Evolutionary conservation across 2,113 vertebrate genomes (phyloP).

Genomic region (Amazona guildingii): DNA sequence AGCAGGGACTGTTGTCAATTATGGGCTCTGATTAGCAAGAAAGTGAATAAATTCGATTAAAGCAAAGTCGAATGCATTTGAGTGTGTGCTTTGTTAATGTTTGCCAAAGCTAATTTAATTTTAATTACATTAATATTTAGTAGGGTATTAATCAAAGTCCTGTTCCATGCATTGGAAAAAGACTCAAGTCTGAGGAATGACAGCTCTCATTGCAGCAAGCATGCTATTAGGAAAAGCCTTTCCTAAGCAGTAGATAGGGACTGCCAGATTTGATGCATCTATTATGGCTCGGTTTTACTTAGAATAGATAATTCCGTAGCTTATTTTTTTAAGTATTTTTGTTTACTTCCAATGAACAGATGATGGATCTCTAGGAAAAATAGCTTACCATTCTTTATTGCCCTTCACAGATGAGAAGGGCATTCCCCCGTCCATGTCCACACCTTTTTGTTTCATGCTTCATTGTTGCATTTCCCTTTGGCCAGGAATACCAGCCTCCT

Average conservation of each 20-base stretch:
- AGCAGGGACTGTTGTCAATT: not conserved
- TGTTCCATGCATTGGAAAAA: constrained; percentile 19
- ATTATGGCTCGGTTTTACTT: constrained; percentile 17
- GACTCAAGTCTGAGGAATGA: constrained; percentile 8
- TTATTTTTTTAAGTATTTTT: not conserved
- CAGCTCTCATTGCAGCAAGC: constrained; percentile 26
- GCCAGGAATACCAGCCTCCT: constrained; percentile 30
- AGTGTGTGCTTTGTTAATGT: constrained; percentile 50
- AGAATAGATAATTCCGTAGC: not conserved
- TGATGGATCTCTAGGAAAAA: not conserved
- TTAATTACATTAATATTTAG: constrained; percentile 62
- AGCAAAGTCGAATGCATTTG: constrained; percentile 1
- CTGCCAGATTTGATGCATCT: constrained; percentile 11
- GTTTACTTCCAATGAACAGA: not conserved
- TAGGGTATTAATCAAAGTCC: constrained; percentile 49
- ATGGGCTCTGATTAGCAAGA: constrained; percentile 33
- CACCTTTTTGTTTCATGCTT: not conserved
- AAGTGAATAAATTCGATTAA: constrained; percentile 52
- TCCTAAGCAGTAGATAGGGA: not conserved
- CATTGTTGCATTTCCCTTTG: constrained; percentile 23
- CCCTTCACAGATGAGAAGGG: not conserved
- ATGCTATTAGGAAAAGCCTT: constrained; percentile 26
- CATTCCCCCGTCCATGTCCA: not conserved
- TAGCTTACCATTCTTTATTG: not conserved
- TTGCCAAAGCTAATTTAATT: constrained; percentile 55